phyloP scores from a whole-genome alignment of 2,797 vertebrate species.

The Eutrigla gurnardus region DNA sequence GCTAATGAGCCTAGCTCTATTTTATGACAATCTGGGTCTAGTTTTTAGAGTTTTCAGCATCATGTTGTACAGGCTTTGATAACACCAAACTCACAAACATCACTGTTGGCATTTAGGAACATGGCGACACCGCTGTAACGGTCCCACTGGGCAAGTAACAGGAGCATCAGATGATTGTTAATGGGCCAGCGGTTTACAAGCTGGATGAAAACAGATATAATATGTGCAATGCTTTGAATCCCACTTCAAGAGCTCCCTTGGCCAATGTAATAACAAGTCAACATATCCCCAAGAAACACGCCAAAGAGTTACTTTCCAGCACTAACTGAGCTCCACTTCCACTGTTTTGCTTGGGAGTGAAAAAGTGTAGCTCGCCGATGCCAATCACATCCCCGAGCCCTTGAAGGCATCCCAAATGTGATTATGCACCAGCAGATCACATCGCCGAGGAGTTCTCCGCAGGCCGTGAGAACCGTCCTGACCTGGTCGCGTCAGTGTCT shows the following conservation, averaged over 20 bases:
- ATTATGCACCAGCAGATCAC: conserved; percentile 47
- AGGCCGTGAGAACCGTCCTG: conserved; percentile 60
- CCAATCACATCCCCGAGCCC: conserved; percentile 19
- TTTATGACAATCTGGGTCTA: neutral
- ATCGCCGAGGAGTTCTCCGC: conserved; percentile 24
- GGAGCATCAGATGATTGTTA: neutral
- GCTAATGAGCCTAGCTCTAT: neutral
- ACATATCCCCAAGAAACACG: conserved; percentile 8
- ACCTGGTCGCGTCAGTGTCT: conserved; percentile 32
- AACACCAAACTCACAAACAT: neutral
- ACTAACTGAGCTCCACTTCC: neutral
- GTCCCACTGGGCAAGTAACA: neutral
- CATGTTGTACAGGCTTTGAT: neutral
- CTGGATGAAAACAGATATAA: neutral
- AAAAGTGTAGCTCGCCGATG: conserved; percentile 23
- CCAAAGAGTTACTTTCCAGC: neutral
- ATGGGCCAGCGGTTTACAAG: neutral
- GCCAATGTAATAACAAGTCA: neutral
- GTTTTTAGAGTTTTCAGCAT: neutral
- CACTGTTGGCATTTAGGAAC: neutral
- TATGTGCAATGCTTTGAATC: neutral
- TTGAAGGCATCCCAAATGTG: conserved; percentile 36
- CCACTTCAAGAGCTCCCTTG: conserved; percentile 1
- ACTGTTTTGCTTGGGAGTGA: conserved; percentile 11
- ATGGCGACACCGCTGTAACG: neutral